Conservation (phyloP, 1,140 invertebrate genomes). For the Drosophila ercepeae region DNA sequence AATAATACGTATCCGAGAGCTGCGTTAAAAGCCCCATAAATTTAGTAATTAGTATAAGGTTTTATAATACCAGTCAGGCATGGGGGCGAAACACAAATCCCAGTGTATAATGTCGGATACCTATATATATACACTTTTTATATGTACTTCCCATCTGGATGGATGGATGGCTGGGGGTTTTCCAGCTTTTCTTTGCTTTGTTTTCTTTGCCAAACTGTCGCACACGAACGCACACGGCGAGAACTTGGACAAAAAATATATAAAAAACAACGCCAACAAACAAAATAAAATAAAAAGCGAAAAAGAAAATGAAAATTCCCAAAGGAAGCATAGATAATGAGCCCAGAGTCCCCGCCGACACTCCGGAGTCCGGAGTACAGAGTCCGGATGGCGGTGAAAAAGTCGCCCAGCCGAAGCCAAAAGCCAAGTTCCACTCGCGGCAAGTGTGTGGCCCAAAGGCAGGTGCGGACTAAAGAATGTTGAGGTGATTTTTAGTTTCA, state of each 20-base stretch:
- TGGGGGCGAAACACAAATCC: constrained; percentile 13
- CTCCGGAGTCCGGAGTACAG: constrained; percentile 1
- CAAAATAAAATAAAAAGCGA: constrained; percentile 4
- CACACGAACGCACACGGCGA: constrained; percentile 77
- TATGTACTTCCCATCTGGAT: constrained; percentile 24
- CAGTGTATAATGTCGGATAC: not conserved
- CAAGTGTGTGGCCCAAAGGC: constrained; percentile 36
- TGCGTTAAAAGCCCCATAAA: constrained; percentile 57
- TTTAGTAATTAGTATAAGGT: constrained; percentile 61
- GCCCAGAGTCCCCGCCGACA: constrained; percentile 38
- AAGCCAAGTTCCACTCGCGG: constrained; percentile 21
- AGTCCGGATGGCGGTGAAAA: constrained; percentile 40
- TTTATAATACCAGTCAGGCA: constrained; percentile 11
- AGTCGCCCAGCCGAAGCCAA: constrained; percentile 51
- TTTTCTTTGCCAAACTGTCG: constrained; percentile 53
- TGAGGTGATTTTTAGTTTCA: not conserved
- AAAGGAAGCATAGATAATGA: constrained; percentile 82
- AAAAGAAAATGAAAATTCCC: constrained; percentile 82
- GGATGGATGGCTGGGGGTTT: constrained; percentile 16
- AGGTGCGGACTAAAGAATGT: constrained; percentile 28
- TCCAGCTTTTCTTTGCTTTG: constrained; percentile 29
- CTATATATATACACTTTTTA: constrained; percentile 9
- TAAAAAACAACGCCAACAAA: not conserved
- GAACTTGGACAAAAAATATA: constrained; percentile 19
- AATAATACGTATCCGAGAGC: constrained; percentile 22